A percentile compares a stretch with the other conserved stretches of the same genome.
Conservation (phyloP, 2,113 vertebrate genomes). For the Dipodomys stephensi region DNA sequence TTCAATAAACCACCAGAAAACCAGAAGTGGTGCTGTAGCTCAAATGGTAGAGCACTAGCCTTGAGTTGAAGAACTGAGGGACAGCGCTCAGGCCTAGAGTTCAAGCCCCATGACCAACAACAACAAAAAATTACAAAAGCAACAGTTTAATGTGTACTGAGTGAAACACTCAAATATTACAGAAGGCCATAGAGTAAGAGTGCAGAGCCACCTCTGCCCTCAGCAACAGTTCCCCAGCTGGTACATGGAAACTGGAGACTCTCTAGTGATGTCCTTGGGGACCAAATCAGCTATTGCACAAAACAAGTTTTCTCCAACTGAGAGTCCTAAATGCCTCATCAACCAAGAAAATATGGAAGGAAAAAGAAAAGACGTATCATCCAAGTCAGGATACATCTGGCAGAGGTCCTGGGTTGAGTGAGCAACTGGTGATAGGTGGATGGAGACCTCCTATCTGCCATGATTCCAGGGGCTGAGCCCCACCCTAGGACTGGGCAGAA, state of each 20-base stretch:
- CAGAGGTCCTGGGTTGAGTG: background rate
- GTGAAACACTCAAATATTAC: too few species aligned
- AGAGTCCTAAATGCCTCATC: background rate
- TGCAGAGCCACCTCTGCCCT: background rate
- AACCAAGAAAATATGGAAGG: background rate
- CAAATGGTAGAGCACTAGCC: too few species aligned
- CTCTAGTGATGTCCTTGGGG: background rate
- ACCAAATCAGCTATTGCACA: background rate
- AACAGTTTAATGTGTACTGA: too few species aligned
- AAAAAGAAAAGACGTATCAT: background rate
- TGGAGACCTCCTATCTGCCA: background rate
- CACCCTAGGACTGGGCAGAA: background rate
- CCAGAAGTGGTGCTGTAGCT: too few species aligned
- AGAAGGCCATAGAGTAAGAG: too few species aligned
- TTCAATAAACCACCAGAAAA: too few species aligned
- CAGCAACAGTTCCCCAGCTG: background rate
- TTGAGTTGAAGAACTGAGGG: too few species aligned
- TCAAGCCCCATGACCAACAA: too few species aligned
- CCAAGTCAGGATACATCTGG: background rate
- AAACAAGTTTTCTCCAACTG: background rate
- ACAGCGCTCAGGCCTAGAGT: too few species aligned
- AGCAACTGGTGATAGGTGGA: background rate
- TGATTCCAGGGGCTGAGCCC: background rate
- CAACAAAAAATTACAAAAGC: too few species aligned
- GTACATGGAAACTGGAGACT: background rate